Conservation (phyloP, 2,113 vertebrate genomes). For the Coptodon bakossiorum region DNA sequence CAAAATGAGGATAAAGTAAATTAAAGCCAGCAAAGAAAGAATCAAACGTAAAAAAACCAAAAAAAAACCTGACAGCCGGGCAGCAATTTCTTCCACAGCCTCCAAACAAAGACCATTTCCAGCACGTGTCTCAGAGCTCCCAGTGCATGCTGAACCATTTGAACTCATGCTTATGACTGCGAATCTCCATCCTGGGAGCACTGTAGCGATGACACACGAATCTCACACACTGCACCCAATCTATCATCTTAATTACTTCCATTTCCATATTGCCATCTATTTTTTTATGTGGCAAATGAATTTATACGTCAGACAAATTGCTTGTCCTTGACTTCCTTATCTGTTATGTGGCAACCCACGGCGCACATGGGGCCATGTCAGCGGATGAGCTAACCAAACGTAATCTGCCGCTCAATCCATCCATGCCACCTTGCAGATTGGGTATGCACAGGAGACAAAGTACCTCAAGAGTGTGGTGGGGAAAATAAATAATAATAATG, state of each 20-base stretch:
- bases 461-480: constrained; percentile 7
- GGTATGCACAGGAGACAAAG: constrained; percentile 37
- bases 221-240: constrained; percentile 56
- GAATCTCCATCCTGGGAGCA: constrained; percentile 34
- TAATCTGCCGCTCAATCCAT: constrained; percentile 42
- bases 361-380: constrained; percentile 1
- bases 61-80: not conserved
- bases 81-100: not conserved
- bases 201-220: constrained; percentile 38
- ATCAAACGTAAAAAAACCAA: not conserved
- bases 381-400: constrained; percentile 6
- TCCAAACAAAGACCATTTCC: constrained; percentile 1
- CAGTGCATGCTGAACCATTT: constrained; percentile 29
- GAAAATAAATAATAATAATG: constrained; percentile 44
- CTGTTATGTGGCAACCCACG: constrained; percentile 2
- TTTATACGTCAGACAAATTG: constrained; percentile 66
- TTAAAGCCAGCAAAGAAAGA: not conserved
- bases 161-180: constrained; percentile 22
- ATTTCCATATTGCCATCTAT: constrained; percentile 60
- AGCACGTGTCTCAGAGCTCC: not conserved
- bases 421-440: constrained; percentile 15
- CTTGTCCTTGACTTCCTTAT: constrained; percentile 62
- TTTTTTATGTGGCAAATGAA: constrained; percentile 66
- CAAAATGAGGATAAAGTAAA: not conserved
- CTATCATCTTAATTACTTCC: constrained; percentile 75